Evolutionary conservation across 1,140 invertebrate species (phyloP), one percentile per base, ranked within the genome.

Genomic region (Eriocheir sinensis): DNA sequence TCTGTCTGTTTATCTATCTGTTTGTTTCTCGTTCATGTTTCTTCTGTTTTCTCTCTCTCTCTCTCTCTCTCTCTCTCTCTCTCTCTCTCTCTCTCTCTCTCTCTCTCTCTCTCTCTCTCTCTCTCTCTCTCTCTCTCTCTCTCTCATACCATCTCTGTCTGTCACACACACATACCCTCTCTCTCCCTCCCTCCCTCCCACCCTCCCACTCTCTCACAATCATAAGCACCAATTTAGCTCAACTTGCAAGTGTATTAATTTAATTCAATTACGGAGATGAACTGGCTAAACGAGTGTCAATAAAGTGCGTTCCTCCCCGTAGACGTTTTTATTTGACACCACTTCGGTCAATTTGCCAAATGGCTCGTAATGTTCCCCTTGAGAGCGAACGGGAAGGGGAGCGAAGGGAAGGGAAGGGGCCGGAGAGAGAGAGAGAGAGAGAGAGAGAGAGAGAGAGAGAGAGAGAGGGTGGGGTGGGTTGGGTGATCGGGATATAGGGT

Each of bases 321-420:
- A 94, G 94, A 94, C 94, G 89, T 94, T 94, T 94, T 94, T 94
- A 94, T 94, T 91, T 94, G 94, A 94, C 94, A 94, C 94, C 89
- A 94, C 94, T 94, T 94, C 94, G 94, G 53, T 94, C 94, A 94
- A 94, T 94, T 94, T 94, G 94, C 94, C 94, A 94, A 94, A 94
- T 94, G 94, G 94, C 40, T 85, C 90, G 94, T 94, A 94, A 94
- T 94, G 94, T 85, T 32, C 79, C 94, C 94, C 94, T 34, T 41
- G 94, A 79, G 94, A 94, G 94, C 30, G 32, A 32, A 44, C 89
- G 89, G 72, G 38, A 36, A 17, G 89, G 27, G 89, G n/a, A n/a
- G n/a, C n/a, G n/a, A n/a, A n/a, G n/a, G n/a, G n/a, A n/a, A n/a
- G n/a, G n/a, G n/a, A n/a, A n/a, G n/a, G n/a, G n/a, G n/a, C n/a